Evolutionary conservation across 2,888 invertebrate genomes (phyloP).

Genomic region (Chymomyza caudatula): DNA sequence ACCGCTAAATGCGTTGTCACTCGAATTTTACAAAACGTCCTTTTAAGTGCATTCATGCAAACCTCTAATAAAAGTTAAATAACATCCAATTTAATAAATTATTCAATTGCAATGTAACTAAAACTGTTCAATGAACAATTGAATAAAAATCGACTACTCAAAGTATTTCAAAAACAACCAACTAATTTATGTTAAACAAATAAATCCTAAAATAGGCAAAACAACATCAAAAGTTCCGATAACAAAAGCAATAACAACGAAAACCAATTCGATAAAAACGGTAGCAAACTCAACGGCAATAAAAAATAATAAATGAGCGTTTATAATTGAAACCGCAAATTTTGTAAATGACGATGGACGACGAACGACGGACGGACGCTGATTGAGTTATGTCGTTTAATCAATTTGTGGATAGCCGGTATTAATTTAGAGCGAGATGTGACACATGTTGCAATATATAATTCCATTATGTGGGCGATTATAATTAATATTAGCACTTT

Average conservation of each 20-base stretch:
- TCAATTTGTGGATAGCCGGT: constrained; percentile 8
- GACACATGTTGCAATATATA: not conserved
- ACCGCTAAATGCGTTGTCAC: too few species aligned
- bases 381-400: constrained; percentile 37
- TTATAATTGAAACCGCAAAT: constrained; percentile 2
- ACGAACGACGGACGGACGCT: constrained; percentile 8
- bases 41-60: too few species aligned
- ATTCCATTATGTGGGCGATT: not conserved
- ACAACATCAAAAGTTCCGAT: not conserved
- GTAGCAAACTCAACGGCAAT: not conserved
- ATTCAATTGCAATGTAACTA: not conserved
- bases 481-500: constrained; percentile 27
- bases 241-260: not conserved
- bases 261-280: not conserved
- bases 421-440: not conserved
- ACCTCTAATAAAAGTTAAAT: too few species aligned
- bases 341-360: not conserved
- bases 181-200: not conserved
- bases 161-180: not conserved
- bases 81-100: not conserved
- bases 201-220: not conserved
- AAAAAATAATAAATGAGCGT: not conserved
- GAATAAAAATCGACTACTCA: not conserved
- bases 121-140: not conserved
- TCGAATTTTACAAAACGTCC: too few species aligned